phyloP scores from a whole-genome alignment of 2,113 vertebrate species.

The Enhydra lutris region DNA sequence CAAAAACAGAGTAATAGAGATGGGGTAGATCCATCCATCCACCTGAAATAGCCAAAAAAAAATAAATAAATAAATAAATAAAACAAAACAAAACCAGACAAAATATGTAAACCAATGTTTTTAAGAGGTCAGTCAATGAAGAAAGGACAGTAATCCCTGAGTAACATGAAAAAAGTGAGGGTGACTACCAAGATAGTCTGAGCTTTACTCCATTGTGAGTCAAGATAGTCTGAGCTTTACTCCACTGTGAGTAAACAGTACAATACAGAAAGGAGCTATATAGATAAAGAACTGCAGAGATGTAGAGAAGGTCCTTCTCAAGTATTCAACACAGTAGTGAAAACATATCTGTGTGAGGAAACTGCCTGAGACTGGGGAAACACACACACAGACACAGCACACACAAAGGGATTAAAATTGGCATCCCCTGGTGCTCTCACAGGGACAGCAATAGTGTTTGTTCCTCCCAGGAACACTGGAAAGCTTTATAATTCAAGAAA shows the following conservation, averaged over 20 bases:
- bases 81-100: neutral
- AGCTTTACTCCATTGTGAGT: neutral
- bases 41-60: neutral
- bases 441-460: neutral
- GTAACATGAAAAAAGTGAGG: neutral
- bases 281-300: neutral
- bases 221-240: neutral
- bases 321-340: neutral
- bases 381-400: neutral
- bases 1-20: neutral
- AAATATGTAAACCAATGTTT: neutral
- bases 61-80: neutral
- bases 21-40: neutral
- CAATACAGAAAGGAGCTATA: neutral
- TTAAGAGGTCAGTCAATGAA: neutral
- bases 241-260: neutral
- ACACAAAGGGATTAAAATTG: neutral
- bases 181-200: accelerated
- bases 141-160: neutral
- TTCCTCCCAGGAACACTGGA: neutral
- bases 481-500: neutral
- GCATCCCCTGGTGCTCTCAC: neutral
- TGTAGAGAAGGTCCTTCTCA: neutral
- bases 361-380: neutral
- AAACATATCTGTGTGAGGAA: neutral